Base-by-base conservation (phyloP, 2,113 vertebrate genomes). In the Chiloscyllium plagiosum region DNA sequence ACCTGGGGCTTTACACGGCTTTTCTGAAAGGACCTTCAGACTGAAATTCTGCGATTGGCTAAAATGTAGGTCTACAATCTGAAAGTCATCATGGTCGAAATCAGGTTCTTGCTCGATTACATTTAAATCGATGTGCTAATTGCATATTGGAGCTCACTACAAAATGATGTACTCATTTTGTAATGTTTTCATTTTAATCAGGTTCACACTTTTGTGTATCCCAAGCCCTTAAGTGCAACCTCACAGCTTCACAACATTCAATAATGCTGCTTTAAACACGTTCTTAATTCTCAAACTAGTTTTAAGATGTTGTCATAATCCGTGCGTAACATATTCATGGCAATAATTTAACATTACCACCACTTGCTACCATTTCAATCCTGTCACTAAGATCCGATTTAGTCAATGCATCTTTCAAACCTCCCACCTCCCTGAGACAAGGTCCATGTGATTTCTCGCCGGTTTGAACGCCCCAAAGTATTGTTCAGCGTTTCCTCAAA, bases 1-100 rank as follows among this genome's bases (percentile, higher is more conserved):
- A 97, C 97, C 97, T 97, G 96, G 96, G 97, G 97, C 97, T 98
- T 97, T 97, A 97, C 98, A 98, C 97, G 96, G 97, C 98, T 98
- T 98, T 97, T 97, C 97, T 98, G 94, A 95, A 70, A 95, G 69
- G 68, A 72, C 68, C 94, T 95, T 22, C 68, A 95, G 72, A 47
- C 29, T 26, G 94, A 95, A 95, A 69, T 95, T 95, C 68, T 42
- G 37, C 47, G 42, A 76, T 26, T 95, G 42, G 26, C 42, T 52
- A 29, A 95, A 69, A 95, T 17, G 29, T 3, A 95, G 47, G 66
- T 47, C 33, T 72, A 95, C 72, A 72, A 95, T 52, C 94, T 72
- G 47, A 72, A 95, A 70, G 72, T 95, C 94, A 50, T 72, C 29
- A 76, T 72, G 42, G 50, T 50, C 94, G 26, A 72, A 72, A 95